A percentile compares a stretch with the other conserved stretches of the same genome.
phyloP scores from a whole-genome alignment of 1,140 invertebrate species.

The Copidosoma floridanum region DNA sequence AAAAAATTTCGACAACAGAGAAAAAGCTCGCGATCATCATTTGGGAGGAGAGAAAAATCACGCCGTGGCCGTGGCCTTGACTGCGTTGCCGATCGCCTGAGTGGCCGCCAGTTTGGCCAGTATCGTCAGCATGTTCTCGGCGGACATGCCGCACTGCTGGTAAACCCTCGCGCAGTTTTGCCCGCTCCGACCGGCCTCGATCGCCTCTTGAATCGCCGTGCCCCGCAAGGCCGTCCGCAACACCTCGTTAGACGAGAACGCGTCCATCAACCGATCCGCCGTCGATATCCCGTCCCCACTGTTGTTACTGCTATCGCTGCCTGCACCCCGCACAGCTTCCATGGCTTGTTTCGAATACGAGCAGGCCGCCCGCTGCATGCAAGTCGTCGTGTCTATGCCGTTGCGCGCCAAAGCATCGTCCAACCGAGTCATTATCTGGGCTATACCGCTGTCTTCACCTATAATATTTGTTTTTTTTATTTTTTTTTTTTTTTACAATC shows the following conservation, averaged over 20 bases:
- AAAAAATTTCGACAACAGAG: too few species aligned
- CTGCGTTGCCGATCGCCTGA: neutral
- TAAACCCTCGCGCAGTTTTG: constrained; percentile 46
- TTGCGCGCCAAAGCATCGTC: constrained; percentile 70
- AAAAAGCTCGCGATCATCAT: too few species aligned
- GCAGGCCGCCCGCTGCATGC: constrained; percentile 75
- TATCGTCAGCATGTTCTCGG: constrained; percentile 45
- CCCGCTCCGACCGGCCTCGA: constrained; percentile 61
- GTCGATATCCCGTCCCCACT: constrained; percentile 63
- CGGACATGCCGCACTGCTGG: constrained; percentile 48
- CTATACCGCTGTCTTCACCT: constrained; percentile 67
- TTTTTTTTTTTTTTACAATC: too few species aligned
- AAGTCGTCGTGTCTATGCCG: constrained; percentile 75
- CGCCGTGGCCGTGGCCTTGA: constrained; percentile 28
- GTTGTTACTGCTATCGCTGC: constrained; percentile 34
- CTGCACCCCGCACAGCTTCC: constrained; percentile 27
- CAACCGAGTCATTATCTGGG: constrained; percentile 67
- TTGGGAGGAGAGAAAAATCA: too few species aligned
- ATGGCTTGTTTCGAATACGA: constrained; percentile 70
- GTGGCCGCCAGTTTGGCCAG: constrained; percentile 40
- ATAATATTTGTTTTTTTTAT: too few species aligned
- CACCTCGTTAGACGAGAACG: constrained; percentile 68
- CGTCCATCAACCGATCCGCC: constrained; percentile 65
- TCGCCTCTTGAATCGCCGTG: constrained; percentile 72
- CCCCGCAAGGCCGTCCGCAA: constrained; percentile 72